Evolutionary conservation across 2,888 invertebrate genomes (phyloP).

Genomic region (Eremobia ochroleuca): DNA sequence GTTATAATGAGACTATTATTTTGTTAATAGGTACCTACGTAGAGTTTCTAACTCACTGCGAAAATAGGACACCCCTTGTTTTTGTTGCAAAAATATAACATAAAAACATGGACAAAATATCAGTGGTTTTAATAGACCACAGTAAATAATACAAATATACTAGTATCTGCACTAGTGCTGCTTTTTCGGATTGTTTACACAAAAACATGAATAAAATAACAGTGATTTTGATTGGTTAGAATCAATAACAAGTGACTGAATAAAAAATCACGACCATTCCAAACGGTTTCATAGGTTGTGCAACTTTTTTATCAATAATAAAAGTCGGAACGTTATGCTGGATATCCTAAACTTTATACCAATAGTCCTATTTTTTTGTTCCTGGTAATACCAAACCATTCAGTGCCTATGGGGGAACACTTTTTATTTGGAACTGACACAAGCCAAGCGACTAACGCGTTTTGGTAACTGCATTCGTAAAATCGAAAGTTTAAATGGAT

Average conservation of each 20-base stretch:
- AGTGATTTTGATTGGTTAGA: conserved; percentile 36
- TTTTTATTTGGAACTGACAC: conserved; percentile 39
- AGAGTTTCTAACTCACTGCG: too few relatives aligned
- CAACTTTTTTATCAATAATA: conserved; percentile 39
- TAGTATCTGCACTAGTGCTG: background rate
- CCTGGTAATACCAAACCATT: conserved; percentile 22
- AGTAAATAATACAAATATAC: background rate
- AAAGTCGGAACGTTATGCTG: background rate
- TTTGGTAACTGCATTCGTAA: conserved; percentile 28
- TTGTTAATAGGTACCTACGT: background rate
- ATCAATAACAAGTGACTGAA: conserved; percentile 36
- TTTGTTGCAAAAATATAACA: conserved; percentile 4
- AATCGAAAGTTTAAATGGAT: conserved; percentile 28
- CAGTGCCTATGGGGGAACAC: conserved; percentile 20
- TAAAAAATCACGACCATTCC: conserved; percentile 6
- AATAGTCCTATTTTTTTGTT: conserved; percentile 29
- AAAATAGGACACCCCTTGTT: background rate
- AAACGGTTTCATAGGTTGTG: conserved; percentile 26
- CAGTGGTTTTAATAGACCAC: background rate
- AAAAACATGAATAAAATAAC: conserved; percentile 19
- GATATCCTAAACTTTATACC: conserved; percentile 24
- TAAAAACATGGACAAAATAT: background rate
- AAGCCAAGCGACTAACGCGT: conserved; percentile 41
- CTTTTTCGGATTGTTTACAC: conserved; percentile 5
- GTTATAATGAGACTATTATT: conserved; percentile 21